phyloP scores from a whole-genome alignment of 2,888 invertebrate species.

The Adelphocoris suturalis region DNA sequence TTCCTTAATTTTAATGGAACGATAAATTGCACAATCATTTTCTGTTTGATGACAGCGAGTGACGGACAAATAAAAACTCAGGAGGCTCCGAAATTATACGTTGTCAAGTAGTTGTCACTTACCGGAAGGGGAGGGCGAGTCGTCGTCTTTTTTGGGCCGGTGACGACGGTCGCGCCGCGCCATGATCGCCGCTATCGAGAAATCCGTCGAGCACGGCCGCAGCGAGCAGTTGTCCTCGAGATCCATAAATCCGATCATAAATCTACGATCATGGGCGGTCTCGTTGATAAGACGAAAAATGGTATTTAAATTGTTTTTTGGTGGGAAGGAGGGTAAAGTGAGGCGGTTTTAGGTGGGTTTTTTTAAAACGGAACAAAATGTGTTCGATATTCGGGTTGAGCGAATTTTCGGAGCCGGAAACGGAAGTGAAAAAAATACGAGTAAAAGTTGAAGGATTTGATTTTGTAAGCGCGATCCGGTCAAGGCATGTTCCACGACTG shows the following conservation, averaged over 20 bases:
- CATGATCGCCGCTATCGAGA: constrained; percentile 74
- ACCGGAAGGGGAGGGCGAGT: constrained; percentile 68
- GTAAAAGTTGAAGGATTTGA: constrained; percentile 47
- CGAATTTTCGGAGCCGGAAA: background rate
- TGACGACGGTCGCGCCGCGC: constrained; percentile 69
- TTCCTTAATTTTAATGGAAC: too few species aligned
- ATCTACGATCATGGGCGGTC: constrained; percentile 35
- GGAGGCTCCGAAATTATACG: too few species aligned
- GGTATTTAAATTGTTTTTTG: background rate
- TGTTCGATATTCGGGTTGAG: too few species aligned
- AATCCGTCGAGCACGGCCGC: constrained; percentile 73
- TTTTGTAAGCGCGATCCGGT: constrained; percentile 59
- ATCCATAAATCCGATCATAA: constrained; percentile 70
- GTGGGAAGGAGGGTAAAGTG: background rate
- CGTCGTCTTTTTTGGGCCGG: constrained; percentile 67
- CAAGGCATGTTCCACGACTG: constrained; percentile 71
- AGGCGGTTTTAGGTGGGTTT: too few species aligned
- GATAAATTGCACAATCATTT: too few species aligned
- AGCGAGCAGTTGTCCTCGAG: constrained; percentile 70
- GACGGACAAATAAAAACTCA: too few species aligned
- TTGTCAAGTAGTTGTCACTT: constrained; percentile 2
- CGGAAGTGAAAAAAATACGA: constrained; percentile 5
- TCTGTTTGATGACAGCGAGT: too few species aligned
- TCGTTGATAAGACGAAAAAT: background rate
- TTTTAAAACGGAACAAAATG: too few species aligned